phyloP scores from a whole-genome alignment of 2,888 invertebrate species.

The Drosophila prostipennis region DNA sequence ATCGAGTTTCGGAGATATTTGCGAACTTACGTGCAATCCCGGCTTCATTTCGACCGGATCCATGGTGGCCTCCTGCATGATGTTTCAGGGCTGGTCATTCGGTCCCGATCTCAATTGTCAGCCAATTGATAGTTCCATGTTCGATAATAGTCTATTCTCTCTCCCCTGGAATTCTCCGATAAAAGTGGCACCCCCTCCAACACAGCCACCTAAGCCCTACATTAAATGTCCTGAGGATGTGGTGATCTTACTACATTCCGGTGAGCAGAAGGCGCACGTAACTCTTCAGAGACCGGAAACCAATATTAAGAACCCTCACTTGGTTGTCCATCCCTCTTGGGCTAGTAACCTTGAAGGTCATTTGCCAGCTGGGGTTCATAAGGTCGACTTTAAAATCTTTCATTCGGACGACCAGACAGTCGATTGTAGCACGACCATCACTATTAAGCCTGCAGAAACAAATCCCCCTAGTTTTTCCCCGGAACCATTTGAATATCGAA shows the following conservation, averaged over 20 bases:
- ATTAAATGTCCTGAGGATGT: constrained; percentile 88
- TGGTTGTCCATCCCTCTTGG: constrained; percentile 87
- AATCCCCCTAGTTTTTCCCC: constrained; percentile 3
- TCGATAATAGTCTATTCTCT: constrained; percentile 14
- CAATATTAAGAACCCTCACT: constrained; percentile 88
- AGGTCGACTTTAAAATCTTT: constrained; percentile 86
- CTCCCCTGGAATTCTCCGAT: not conserved
- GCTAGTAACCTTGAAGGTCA: constrained; percentile 86
- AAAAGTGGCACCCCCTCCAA: constrained; percentile 1
- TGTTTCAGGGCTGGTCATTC: constrained; percentile 81
- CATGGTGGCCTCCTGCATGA: constrained; percentile 80
- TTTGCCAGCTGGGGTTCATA: constrained; percentile 86
- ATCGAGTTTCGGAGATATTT: constrained; percentile 84
- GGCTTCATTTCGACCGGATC: constrained; percentile 84
- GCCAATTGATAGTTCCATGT: constrained; percentile 34
- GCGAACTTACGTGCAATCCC: constrained; percentile 84
- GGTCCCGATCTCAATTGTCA: constrained; percentile 79
- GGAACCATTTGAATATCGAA: not conserved
- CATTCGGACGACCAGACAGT: constrained; percentile 86
- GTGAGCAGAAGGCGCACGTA: constrained; percentile 79
- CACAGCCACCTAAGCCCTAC: constrained; percentile 82
- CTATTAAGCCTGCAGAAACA: constrained; percentile 82
- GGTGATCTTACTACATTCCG: constrained; percentile 85
- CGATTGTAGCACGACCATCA: constrained; percentile 87
- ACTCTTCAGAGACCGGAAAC: constrained; percentile 86